Percentiles rank a stretch among this genome's conserved stretches.
phyloP scores from a whole-genome alignment of 2,888 invertebrate genomes.

The Loripinus fragilis region DNA sequence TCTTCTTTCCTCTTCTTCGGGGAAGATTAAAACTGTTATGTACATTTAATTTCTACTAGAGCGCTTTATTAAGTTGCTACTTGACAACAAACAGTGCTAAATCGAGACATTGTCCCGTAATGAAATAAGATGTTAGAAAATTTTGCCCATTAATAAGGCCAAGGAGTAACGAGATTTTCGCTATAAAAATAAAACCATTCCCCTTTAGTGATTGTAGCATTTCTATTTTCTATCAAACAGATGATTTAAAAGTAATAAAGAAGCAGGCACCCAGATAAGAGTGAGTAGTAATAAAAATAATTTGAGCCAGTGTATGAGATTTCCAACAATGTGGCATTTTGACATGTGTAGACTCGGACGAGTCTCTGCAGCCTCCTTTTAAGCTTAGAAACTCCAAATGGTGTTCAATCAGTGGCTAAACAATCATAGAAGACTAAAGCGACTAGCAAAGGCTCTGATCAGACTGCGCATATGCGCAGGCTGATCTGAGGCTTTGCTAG shows the following conservation, averaged over 20 bases:
- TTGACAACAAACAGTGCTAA: slow-evolving; percentile 17
- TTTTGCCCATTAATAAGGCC: slow-evolving; percentile 14
- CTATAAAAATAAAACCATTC: slow-evolving; percentile 9
- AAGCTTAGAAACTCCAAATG: too few relatives aligned
- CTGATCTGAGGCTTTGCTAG: too few relatives aligned
- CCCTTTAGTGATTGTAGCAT: slow-evolving; percentile 3
- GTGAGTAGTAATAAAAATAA: too few relatives aligned
- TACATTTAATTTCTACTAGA: slow-evolving; percentile 59
- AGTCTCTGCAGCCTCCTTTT: too few relatives aligned
- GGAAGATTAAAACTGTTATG: slow-evolving; percentile 59
- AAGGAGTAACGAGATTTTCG: slow-evolving; percentile 10
- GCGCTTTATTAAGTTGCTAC: slow-evolving; percentile 27
- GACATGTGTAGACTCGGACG: too few relatives aligned
- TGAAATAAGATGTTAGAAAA: slow-evolving; percentile 19
- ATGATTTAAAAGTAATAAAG: slow-evolving; percentile 10
- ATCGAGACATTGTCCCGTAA: slow-evolving; percentile 20
- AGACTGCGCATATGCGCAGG: too few relatives aligned
- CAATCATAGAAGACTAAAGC: too few relatives aligned
- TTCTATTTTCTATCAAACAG: slow-evolving; percentile 8
- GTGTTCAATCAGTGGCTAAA: too few relatives aligned
- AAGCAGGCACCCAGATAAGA: too few relatives aligned
- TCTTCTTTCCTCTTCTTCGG: slow-evolving; percentile 47
- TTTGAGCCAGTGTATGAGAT: too few relatives aligned
- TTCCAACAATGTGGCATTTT: too few relatives aligned
- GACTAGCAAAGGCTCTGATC: too few relatives aligned